Base-by-base conservation (phyloP, 1,140 invertebrate genomes). In the Macrosteles quadrilineatus region DNA sequence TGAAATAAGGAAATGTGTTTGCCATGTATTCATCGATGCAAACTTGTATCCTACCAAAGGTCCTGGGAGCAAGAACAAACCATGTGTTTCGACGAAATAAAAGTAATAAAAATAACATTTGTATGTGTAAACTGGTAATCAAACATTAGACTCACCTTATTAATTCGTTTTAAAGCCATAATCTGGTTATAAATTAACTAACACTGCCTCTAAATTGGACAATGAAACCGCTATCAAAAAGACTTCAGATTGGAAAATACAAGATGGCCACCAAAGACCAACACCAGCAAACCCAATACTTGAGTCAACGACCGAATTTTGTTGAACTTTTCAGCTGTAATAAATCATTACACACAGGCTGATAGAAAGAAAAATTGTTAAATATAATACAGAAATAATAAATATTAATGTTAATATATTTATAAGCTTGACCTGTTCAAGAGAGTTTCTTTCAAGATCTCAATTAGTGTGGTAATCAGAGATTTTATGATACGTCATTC, bases 101-200 rank as follows among this genome's bases (percentile, higher is more conserved):
- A n/a, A n/a, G n/a, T n/a, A n/a, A n/a, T n/a, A n/a, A n/a, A n/a
- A n/a, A n/a, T n/a, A n/a, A n/a, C n/a, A n/a, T n/a, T n/a, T n/a
- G n/a, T n/a, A n/a, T n/a, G n/a, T n/a, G n/a, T n/a, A n/a, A 6
- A 36, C 14, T 36, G 32, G 32, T 36, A 9, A 50, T 9, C 3
- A 50, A 59, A 9, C 4, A 2, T 27, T 12, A 27, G 3, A 29
- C 89, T 82, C 90, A 93, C 92, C 91, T 95, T 95, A 90, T 95
- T 95, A 87, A 95, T 95, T 91, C 93, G 87, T 89, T 95, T 95
- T 88, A 95, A 90, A 87, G 93, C 93, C 93, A 95, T 95, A 91
- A 89, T 84, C 82, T 62, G 55, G 2, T 53, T 83, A 80, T 85
- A 80, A 84, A 78, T 85, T 81, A 80, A 79, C 80, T 80, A 78